Evolutionary conservation across 2,797 vertebrate species (phyloP), one percentile per base, ranked within the genome.

Genomic region (Natrix natrix): DNA sequence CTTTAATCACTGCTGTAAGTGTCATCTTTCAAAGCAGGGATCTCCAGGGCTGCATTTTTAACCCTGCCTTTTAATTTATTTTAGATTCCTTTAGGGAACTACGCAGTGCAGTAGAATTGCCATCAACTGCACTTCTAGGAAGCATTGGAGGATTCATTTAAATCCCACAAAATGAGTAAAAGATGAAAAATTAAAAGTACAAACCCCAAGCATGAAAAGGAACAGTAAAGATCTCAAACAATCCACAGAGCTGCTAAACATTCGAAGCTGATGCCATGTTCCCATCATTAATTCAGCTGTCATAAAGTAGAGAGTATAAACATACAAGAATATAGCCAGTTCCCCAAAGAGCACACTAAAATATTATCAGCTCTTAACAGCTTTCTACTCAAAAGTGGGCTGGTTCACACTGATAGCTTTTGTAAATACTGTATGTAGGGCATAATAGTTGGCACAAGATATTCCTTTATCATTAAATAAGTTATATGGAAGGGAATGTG

Each of bases 21-120:
- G 91, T 52, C 90, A 83, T 94, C 91, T 96, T 96, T 94, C 89
- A 95, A 95, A 95, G 91, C 86, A 74, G 37, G 86, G 59, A 60
- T 90, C 88, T 92, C 28, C 91, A 92, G 92, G 94, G 93, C 89
- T 94, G 61, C 94, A 96, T 96, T 96, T 97, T 97, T 95, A 97
- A 96, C 94, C 94, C 93, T 93, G 92, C 90, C 91, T 95, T 93
- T 96, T 96, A 96, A 96, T 95, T 96, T 94, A 94, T 95, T 97
- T 94, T 95, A 87, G 69, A 37, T 43, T 96, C 95, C 94, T 96
- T 93, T 95, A 22, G 56, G 91, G 93, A 92, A 8, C 83, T n/a
- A 43, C 32, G 92, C 95, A 92, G 95, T 94, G 93, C 94, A 92
- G 78, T 94, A 88, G 93, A 94, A 90, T 37, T 63, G 0, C 90